These are phyloP conservation scores for Nephrotoma appendiculata DNA, from an alignment of 2,888 invertebrate genomes.

Conservation along the genomic window DNA sequence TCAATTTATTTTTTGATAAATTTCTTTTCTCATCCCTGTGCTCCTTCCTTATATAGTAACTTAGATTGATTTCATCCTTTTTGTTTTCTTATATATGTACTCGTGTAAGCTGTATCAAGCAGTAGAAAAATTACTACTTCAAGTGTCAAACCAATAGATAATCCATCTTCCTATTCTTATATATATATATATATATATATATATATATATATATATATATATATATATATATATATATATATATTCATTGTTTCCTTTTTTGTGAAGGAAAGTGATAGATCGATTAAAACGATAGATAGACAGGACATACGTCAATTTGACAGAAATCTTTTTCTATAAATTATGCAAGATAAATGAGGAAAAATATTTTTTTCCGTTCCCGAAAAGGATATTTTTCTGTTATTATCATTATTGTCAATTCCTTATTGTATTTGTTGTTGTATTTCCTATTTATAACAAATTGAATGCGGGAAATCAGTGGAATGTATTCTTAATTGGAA, in stretches of 20 bases:
- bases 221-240: background rate
- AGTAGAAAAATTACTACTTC: background rate
- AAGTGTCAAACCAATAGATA: background rate
- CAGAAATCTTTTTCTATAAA: constrained; percentile 1
- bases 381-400: background rate
- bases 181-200: background rate
- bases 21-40: background rate
- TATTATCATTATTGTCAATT: background rate
- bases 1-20: background rate
- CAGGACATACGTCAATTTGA: constrained; percentile 2
- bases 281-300: background rate
- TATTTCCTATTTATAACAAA: background rate
- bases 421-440: background rate
- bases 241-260: background rate
- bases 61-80: background rate
- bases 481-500: background rate
- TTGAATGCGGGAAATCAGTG: background rate
- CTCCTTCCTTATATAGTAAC: background rate
- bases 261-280: background rate
- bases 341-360: background rate
- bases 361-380: background rate
- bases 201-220: background rate
- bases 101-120: background rate
- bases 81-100: background rate
- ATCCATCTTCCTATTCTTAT: background rate